A percentile compares a stretch with the other conserved stretches of the same genome.
phyloP scores from a whole-genome alignment of 1,140 invertebrate species.

The Matsumurasca onukii region DNA sequence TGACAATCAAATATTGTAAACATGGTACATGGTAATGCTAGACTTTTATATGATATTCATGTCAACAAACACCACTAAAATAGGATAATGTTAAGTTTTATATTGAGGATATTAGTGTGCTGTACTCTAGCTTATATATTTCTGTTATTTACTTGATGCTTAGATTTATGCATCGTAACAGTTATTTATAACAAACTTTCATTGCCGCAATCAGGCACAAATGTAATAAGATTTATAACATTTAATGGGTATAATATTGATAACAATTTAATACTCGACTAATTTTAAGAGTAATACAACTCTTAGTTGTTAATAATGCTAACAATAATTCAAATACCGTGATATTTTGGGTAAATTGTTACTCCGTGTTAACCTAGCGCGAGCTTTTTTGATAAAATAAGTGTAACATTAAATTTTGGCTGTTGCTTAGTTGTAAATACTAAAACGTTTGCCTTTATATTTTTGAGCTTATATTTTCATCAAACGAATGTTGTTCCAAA shows the following conservation, averaged over 20 bases:
- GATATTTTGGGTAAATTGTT: neutral
- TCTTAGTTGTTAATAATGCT: neutral
- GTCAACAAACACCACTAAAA: too few species aligned
- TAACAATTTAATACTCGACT: neutral
- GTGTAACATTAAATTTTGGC: neutral
- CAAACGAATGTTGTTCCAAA: neutral
- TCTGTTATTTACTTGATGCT: too few species aligned
- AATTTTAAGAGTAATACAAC: neutral
- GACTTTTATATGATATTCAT: too few species aligned
- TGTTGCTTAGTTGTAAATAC: slow-evolving; percentile 22
- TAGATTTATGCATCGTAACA: too few species aligned
- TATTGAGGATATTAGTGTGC: too few species aligned
- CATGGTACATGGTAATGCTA: too few species aligned
- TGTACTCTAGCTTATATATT: too few species aligned
- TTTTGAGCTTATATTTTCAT: slow-evolving; percentile 31
- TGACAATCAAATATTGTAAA: too few species aligned
- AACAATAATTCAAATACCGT: neutral
- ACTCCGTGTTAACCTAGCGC: neutral
- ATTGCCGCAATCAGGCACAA: neutral
- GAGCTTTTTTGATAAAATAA: slow-evolving; percentile 27
- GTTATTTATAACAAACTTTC: too few species aligned
- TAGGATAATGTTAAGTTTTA: too few species aligned
- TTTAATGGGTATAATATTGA: neutral
- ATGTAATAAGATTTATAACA: neutral
- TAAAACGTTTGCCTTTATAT: slow-evolving; percentile 35